phyloP scores from a whole-genome alignment of 2,797 vertebrate species.

The Arrhamphus sclerolepis region DNA sequence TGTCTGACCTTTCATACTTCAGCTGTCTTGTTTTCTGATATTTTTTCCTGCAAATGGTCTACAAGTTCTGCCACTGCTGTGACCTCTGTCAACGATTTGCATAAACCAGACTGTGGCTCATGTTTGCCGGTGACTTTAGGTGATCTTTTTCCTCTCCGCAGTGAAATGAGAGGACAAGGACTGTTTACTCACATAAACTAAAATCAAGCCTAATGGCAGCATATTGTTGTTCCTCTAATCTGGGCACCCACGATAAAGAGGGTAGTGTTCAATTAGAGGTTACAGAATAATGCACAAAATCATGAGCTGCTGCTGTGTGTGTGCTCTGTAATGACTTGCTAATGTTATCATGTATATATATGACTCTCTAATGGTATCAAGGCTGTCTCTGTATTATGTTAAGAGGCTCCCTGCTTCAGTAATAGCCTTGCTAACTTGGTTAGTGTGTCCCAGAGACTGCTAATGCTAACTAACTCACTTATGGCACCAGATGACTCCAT shows the following conservation, averaged over 20 bases:
- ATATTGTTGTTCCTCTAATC: constrained; percentile 49
- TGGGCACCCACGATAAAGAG: constrained; percentile 39
- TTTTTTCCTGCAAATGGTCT: neutral
- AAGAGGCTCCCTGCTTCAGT: constrained; percentile 80
- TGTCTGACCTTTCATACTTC: no score
- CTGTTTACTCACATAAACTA: constrained; percentile 30
- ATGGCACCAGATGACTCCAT: constrained; percentile 61
- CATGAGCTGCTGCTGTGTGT: constrained; percentile 56
- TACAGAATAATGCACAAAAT: constrained; percentile 46
- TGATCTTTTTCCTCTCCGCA: constrained; percentile 4
- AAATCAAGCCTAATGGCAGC: constrained; percentile 45
- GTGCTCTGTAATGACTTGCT: constrained; percentile 72
- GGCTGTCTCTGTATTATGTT: constrained; percentile 79
- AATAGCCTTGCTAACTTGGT: constrained; percentile 80
- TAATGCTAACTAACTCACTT: constrained; percentile 77
- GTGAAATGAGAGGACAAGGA: neutral
- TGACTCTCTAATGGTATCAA: constrained; percentile 80
- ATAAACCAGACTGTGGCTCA: no score
- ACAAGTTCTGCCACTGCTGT: no score
- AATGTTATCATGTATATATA: constrained; percentile 72
- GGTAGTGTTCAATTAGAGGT: constrained; percentile 52
- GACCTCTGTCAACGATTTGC: no score
- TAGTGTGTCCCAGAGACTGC: constrained; percentile 77
- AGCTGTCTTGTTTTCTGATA: neutral
- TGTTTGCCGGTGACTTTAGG: neutral